Evolutionary conservation across 1,140 invertebrate genomes (phyloP).

Genomic region (Carposina sasakii): DNA sequence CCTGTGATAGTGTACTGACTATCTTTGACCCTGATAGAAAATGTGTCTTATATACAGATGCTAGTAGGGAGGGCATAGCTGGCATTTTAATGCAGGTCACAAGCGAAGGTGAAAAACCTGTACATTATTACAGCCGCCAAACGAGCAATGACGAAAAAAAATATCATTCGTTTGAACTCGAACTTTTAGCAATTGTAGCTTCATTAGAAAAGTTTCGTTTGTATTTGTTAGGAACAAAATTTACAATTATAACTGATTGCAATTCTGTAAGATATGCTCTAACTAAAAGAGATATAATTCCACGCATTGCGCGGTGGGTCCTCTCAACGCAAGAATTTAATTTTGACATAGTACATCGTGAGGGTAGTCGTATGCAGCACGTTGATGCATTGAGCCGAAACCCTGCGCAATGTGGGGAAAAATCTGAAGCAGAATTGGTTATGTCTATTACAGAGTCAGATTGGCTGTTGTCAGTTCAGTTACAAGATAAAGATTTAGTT

Average conservation of each 20-base stretch:
- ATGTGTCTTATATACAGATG: slow-evolving; percentile 3
- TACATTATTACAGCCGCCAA: neutral
- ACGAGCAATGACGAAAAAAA: neutral
- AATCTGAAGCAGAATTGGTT: neutral
- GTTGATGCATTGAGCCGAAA: slow-evolving; percentile 39
- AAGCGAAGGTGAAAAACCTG: neutral
- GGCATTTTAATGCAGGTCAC: slow-evolving; percentile 6
- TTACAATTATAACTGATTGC: neutral
- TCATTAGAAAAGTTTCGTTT: neutral
- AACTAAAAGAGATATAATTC: neutral
- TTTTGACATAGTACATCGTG: slow-evolving; percentile 15
- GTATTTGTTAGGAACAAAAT: neutral
- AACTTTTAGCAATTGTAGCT: neutral
- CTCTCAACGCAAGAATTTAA: slow-evolving; percentile 14
- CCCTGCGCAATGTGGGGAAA: slow-evolving; percentile 2
- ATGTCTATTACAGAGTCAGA: slow-evolving; percentile 7
- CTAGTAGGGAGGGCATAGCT: neutral
- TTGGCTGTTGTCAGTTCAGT: slow-evolving; percentile 21
- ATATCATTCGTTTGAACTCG: slow-evolving; percentile 1
- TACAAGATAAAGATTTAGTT: slow-evolving; percentile 9
- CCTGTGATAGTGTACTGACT: neutral
- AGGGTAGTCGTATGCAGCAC: slow-evolving; percentile 28
- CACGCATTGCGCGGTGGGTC: slow-evolving; percentile 18
- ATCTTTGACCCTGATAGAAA: neutral
- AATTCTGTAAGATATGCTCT: neutral